phyloP scores from a whole-genome alignment of 2,888 invertebrate genomes.

The Melieria omissa region DNA sequence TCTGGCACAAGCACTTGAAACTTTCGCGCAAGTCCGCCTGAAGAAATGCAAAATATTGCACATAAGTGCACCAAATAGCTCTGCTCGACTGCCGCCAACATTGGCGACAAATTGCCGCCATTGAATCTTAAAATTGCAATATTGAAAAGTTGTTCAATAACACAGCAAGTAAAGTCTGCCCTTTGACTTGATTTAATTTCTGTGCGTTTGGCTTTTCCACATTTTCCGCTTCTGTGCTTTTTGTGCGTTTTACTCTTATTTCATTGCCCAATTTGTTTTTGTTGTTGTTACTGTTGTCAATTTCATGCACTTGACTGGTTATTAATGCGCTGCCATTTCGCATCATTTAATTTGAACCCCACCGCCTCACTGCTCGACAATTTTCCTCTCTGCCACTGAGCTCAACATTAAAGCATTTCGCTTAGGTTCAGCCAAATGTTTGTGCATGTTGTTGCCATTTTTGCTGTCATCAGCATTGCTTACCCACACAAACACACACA shows the following conservation, averaged over 20 bases:
- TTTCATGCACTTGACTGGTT: too few species aligned
- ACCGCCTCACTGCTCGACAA: background rate
- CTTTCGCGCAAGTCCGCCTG: too few species aligned
- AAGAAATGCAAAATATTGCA: too few species aligned
- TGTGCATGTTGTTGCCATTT: background rate
- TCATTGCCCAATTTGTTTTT: conserved; percentile 7
- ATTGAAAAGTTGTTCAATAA: background rate
- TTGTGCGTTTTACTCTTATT: conserved; percentile 12
- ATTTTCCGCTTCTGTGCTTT: background rate
- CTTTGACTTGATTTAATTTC: background rate
- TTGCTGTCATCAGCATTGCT: background rate
- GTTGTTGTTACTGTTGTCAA: background rate
- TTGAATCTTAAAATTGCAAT: background rate
- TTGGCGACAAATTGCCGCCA: background rate
- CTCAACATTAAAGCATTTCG: conserved; percentile 11
- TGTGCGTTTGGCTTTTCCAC: background rate
- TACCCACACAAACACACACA: too few species aligned
- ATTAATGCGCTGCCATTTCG: too few species aligned
- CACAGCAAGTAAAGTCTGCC: background rate
- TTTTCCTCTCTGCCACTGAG: background rate
- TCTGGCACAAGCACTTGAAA: too few species aligned
- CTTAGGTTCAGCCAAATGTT: conserved; percentile 20
- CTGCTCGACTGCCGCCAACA: too few species aligned
- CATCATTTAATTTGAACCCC: background rate
- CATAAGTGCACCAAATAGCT: too few species aligned